Base-by-base conservation (phyloP, 1,140 invertebrate genomes). In the Bicyclus anynana region DNA sequence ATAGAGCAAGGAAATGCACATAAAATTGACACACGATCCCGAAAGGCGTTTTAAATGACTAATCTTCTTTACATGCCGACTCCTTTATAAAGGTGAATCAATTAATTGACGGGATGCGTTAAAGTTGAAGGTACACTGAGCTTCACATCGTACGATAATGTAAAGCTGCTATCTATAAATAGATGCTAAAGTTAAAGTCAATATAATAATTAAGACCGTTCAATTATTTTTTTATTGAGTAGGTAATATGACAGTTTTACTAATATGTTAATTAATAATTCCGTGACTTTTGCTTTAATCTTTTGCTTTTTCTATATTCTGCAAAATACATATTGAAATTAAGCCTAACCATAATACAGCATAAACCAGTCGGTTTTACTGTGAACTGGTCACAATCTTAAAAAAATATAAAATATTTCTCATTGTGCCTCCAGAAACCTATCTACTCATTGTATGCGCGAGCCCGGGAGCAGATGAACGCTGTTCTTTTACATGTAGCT, bases 101-200 rank as follows among this genome's bases (percentile, higher is more conserved):
- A 72, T 76, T 83, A 83, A 79, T 79, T 80, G 76, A 79, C 62
- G 69, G 65, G 67, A 77, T 67, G 65, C 61, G 37, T 18, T 63
- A 62, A 67, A 47, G 74, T 16, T 49, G 27, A 53, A 18, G 69
- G 57, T 33, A 69, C 72, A 83, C 53, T 37, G 40, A 21, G 65
- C n/a, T 44, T 12, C 9, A 35, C 7, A 50, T 1, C 16, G 29
- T 20, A 49, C 0, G 16, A 35, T 13, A 37, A 20, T n/a, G 20
- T 29, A 29, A 20, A n/a, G n/a, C 10, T 10, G 13, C 3, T n/a
- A n/a, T n/a, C n/a, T n/a, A n/a, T n/a, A n/a, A n/a, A n/a, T n/a
- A n/a, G n/a, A n/a, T n/a, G n/a, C n/a, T n/a, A n/a, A n/a, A n/a
- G n/a, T n/a, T n/a, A n/a, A n/a, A n/a, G n/a, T n/a, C n/a, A n/a